Evolutionary conservation across 2,888 invertebrate genomes (phyloP), one percentile per base, ranked within the genome.

Genomic region (Gymnoscelis rufifasciata): DNA sequence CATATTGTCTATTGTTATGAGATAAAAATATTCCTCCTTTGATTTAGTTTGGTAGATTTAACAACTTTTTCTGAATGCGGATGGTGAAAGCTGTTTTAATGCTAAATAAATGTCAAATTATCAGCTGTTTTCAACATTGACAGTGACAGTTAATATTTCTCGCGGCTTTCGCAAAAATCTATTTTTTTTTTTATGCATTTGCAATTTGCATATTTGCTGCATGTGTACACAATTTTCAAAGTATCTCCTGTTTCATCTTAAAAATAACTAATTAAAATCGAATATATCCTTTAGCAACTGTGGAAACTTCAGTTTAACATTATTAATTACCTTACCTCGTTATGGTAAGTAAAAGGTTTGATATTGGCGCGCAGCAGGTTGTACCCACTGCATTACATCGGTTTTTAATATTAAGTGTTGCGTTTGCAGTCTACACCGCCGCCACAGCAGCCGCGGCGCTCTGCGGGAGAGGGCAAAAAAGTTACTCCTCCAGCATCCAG

Each of bases 391-490:
- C 30, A 30, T 23, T 6, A 23, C 6, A 23, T 6, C n/a, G 23
- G 15, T 36, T 26, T 13, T 24, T 30, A 2, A 30, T 15, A 4
- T 7, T 14, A 15, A 26, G 30, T 5, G 30, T 5, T 23, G 49
- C 47, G 52, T 47, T 67, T 68, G 49, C 57, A 81, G 81, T 78
- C 78, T 51, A 83, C 78, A 58, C 83, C 71, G 60, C 76, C 78
- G 37, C 71, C 74, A 29, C 62, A 70, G 31, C 74, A 71, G 28
- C 58, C 66, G 11, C 71, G 77, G 12, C 74, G 77, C 39, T 74
- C 79, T 2, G 72, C 74, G 27, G 74, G 74, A 26, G 83, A 83
- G 12, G 69, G 57, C 42, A 83, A 74, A 55, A 87, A 82, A 56
- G 68, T 65, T 37, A 69, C 75, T 30, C 76, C 80, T 14, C 74